Percentiles rank a stretch among this genome's conserved stretches.
Evolutionary conservation across 2,888 invertebrate species (phyloP).

Genomic region (Rhorus exstirpatorius): DNA sequence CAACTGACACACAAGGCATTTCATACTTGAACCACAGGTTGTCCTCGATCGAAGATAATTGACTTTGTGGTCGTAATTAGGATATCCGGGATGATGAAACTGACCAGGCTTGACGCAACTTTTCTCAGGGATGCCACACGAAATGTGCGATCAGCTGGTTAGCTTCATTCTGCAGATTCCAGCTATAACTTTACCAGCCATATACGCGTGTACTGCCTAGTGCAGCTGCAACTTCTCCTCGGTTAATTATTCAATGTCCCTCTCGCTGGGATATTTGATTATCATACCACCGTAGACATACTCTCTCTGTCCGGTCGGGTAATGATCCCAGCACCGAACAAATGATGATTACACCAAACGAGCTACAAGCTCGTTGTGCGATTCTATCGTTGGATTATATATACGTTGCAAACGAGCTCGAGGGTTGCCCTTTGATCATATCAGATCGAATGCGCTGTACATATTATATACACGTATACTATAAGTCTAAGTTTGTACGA

Average conservation of each 20-base stretch:
- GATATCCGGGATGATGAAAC: neutral
- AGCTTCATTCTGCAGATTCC: constrained; percentile 13
- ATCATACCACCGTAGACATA: constrained; percentile 23
- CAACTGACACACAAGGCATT: neutral
- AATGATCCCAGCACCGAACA: constrained; percentile 61
- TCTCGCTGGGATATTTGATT: constrained; percentile 43
- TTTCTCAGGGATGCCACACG: constrained; percentile 11
- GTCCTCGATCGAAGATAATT: constrained; percentile 25
- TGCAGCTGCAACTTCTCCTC: constrained; percentile 61
- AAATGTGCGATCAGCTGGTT: constrained; percentile 29
- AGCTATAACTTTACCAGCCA: neutral
- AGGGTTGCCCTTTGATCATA: constrained; percentile 60
- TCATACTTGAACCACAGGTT: constrained; percentile 6
- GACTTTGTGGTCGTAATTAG: neutral
- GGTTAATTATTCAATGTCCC: constrained; percentile 60
- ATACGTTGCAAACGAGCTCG: constrained; percentile 60
- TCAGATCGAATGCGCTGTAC: constrained; percentile 34
- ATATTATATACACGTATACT: neutral
- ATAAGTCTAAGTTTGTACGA: too few relatives aligned
- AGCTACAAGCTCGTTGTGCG: constrained; percentile 44
- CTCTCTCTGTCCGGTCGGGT: constrained; percentile 28
- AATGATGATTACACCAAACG: constrained; percentile 61
- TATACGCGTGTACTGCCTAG: neutral
- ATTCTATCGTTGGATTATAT: constrained; percentile 50
- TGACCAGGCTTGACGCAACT: neutral